Conservation (phyloP, 2,888 invertebrate genomes). For the Xylota sylvarum region DNA sequence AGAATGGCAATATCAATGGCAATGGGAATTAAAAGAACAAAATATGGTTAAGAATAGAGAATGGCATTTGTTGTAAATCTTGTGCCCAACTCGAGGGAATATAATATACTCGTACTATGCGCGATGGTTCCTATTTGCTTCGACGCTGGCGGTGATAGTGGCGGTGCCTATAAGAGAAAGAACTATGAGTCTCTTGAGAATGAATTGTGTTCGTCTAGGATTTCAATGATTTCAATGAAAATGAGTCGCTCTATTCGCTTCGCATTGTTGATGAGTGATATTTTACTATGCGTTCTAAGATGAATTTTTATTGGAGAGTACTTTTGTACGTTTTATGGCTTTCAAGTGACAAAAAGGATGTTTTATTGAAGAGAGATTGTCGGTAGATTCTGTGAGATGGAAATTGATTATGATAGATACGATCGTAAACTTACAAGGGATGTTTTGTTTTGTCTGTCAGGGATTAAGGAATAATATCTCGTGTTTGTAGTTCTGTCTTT, state of each 20-base stretch:
- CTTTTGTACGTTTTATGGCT: conserved; percentile 55
- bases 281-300: conserved; percentile 26
- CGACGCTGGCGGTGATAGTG: not conserved
- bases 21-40: conserved; percentile 57
- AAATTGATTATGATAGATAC: conserved; percentile 46
- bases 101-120: no score
- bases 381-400: conserved; percentile 21
- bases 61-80: conserved; percentile 75
- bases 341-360: conserved; percentile 73
- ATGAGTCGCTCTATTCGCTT: not conserved
- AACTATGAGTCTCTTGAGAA: conserved; percentile 54
- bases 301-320: conserved; percentile 53
- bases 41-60: conserved; percentile 64
- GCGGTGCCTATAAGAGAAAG: conserved; percentile 18
- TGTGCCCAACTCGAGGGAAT: conserved; percentile 70
- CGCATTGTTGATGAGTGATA: conserved; percentile 38
- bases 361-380: conserved; percentile 46
- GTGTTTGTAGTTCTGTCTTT: not conserved
- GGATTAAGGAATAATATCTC: not conserved
- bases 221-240: conserved; percentile 70
- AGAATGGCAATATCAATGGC: conserved; percentile 47
- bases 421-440: conserved; percentile 40
- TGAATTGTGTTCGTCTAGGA: conserved; percentile 63
- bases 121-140: conserved; percentile 50
- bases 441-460: conserved; percentile 27